Conservation (phyloP, 2,888 invertebrate species). For the Cryptophagus acutangulus region DNA sequence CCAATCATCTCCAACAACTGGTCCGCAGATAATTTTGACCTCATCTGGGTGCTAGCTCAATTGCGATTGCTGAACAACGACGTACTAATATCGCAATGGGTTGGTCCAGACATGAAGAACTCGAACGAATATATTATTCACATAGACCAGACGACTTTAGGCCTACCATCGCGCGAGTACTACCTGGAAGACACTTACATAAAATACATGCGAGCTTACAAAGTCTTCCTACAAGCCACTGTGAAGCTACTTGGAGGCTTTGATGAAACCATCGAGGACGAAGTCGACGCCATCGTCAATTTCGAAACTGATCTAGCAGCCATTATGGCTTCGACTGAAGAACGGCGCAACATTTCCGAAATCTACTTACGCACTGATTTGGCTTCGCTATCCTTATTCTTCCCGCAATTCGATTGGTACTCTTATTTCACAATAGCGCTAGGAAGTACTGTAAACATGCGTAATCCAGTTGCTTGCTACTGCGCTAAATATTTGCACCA, state of each 20-base stretch:
- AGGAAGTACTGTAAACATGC: slow-evolving; percentile 54
- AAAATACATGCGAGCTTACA: slow-evolving; percentile 73
- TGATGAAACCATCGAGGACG: slow-evolving; percentile 51
- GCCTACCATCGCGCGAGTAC: slow-evolving; percentile 70
- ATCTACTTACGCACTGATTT: slow-evolving; percentile 76
- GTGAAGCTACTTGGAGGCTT: slow-evolving; percentile 67
- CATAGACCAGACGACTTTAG: slow-evolving; percentile 84
- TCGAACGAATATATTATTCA: slow-evolving; percentile 84
- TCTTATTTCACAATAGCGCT: slow-evolving; percentile 66
- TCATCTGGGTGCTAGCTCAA: slow-evolving; percentile 69
- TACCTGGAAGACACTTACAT: slow-evolving; percentile 63
- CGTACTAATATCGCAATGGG: slow-evolving; percentile 79
- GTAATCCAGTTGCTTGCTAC: slow-evolving; percentile 69
- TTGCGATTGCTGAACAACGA: slow-evolving; percentile 79
- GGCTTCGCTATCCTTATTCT: slow-evolving; percentile 58
- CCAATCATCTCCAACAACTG: slow-evolving; percentile 68
- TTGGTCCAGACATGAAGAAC: slow-evolving; percentile 86
- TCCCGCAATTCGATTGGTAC: slow-evolving; percentile 71
- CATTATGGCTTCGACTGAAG: slow-evolving; percentile 73
- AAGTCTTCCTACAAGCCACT: slow-evolving; percentile 68
- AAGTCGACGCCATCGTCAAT: slow-evolving; percentile 66
- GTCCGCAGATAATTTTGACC: slow-evolving; percentile 61
- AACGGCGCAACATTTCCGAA: slow-evolving; percentile 77
- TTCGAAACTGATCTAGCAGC: slow-evolving; percentile 74
- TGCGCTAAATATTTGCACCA: slow-evolving; percentile 65